Evolutionary conservation across 1,140 invertebrate species (phyloP), one percentile per base, ranked within the genome.

Genomic region (Aphelinus certus): DNA sequence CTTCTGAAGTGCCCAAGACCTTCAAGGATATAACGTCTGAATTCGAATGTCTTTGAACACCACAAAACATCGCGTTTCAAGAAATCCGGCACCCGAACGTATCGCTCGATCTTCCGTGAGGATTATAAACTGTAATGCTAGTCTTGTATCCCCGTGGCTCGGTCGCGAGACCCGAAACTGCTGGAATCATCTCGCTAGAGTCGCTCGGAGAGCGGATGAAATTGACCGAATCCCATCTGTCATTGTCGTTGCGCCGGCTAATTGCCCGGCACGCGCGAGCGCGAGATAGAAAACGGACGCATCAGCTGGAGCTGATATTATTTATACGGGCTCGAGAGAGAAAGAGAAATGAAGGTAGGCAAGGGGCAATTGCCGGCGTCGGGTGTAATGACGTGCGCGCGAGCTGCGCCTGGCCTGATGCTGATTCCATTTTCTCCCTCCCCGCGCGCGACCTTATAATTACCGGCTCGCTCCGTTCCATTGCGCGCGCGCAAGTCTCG

Each of bases 301-400:
- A 47, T 3, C 46, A 48, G 43, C 62, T 49, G 43, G 26, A 45
- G 26, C 58, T 56, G 65, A 63, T 69, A 69, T 69, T 64, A 69
- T 47, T 62, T 61, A 75, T 64, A 43, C 51, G 42, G 26, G n/a
- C n/a, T 26, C 26, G 26, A 26, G 26, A 26, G 26, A 26, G 26
- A 26, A 26, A 26, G 10, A 2, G 10, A 9, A 67, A 56, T n/a
- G 47, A 10, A n/a, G 61, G 61, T 62, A 62, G 62, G 43, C 9
- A n/a, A 51, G 9, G 3, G 10, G 63, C 10, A 72, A 65, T 72
- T 65, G 42, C 55, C 26, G 10, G 7, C 49, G 65, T 55, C 48
- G 47, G 63, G 58, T 61, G 60, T 74, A 74, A 74, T 69, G 65
- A 45, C 71, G 55, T 26, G 47, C 69, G 55, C 48, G 47, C 69